A percentile compares a stretch with the other conserved stretches of the same genome.
phyloP scores from a whole-genome alignment of 2,113 vertebrate species.

The Chaetodon trifascialis region DNA sequence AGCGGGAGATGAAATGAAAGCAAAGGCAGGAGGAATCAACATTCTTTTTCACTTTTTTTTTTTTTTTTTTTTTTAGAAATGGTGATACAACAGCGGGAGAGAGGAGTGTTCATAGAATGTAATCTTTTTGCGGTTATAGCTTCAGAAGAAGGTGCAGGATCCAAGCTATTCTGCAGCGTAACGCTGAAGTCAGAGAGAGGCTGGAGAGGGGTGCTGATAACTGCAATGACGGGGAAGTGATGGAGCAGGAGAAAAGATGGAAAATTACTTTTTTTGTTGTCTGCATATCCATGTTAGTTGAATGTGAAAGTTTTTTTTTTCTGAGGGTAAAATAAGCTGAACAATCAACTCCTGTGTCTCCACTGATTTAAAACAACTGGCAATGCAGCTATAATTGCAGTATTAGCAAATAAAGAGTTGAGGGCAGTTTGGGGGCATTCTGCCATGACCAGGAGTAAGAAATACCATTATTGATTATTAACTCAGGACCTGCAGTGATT shows the following conservation, averaged over 20 bases:
- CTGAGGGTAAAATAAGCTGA: slow-evolving; percentile 27
- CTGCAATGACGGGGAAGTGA: slow-evolving; percentile 41
- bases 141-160: slow-evolving; percentile 39
- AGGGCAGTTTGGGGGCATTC: slow-evolving; percentile 57
- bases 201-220: slow-evolving; percentile 50
- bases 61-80: slow-evolving; percentile 8
- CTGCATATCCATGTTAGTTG: not conserved
- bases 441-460: slow-evolving; percentile 65
- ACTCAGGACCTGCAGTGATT: slow-evolving; percentile 70
- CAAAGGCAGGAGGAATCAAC: slow-evolving; percentile 36
- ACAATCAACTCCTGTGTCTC: slow-evolving; percentile 34
- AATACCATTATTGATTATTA: slow-evolving; percentile 75
- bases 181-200: slow-evolving; percentile 41
- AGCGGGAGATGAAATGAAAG: slow-evolving; percentile 54
- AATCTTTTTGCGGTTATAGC: slow-evolving; percentile 63
- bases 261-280: slow-evolving; percentile 25
- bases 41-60: not conserved
- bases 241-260: not conserved
- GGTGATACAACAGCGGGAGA: slow-evolving; percentile 46
- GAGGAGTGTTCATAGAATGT: slow-evolving; percentile 40
- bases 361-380: slow-evolving; percentile 49
- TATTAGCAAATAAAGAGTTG: slow-evolving; percentile 65
- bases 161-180: slow-evolving; percentile 40
- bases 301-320: slow-evolving; percentile 11
- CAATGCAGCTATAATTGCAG: slow-evolving; percentile 49